Percentiles rank a stretch among this genome's conserved stretches.
These are phyloP conservation scores for Trypoxylus dichotomus DNA, from an alignment of 1,140 invertebrate species.

Conservation along the genomic window DNA sequence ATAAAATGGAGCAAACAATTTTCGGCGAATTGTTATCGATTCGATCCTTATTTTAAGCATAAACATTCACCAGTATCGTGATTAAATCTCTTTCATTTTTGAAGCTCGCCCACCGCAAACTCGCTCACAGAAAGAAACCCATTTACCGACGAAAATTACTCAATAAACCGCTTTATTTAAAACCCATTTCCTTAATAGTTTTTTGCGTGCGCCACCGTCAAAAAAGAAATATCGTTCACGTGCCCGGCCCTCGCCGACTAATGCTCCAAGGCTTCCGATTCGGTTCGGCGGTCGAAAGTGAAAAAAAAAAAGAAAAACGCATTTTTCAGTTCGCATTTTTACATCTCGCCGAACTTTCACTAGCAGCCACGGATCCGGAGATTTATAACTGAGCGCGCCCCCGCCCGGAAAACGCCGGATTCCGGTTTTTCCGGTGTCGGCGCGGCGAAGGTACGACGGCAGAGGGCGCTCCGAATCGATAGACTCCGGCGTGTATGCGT, in stretches of 20 bases:
- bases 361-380: background rate
- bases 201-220: background rate
- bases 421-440: background rate
- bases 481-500: background rate
- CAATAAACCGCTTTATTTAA: constrained; percentile 22
- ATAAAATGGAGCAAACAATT: no score
- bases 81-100: background rate
- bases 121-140: background rate
- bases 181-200: constrained; percentile 20
- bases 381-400: constrained; percentile 4
- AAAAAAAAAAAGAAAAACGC: constrained; percentile 17
- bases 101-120: background rate
- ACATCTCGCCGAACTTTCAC: background rate
- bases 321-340: constrained; percentile 4
- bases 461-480: background rate
- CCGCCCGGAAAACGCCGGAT: background rate
- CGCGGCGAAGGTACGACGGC: background rate
- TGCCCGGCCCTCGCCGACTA: background rate
- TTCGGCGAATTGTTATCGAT: background rate
- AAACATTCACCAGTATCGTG: background rate
- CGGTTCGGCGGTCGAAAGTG: background rate
- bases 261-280: background rate
- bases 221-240: constrained; percentile 1
- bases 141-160: constrained; percentile 10
- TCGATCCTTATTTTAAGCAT: background rate